Conservation (phyloP, 37 sponge, comb jelly and placozoan genomes). For the Beroe forskalii region DNA sequence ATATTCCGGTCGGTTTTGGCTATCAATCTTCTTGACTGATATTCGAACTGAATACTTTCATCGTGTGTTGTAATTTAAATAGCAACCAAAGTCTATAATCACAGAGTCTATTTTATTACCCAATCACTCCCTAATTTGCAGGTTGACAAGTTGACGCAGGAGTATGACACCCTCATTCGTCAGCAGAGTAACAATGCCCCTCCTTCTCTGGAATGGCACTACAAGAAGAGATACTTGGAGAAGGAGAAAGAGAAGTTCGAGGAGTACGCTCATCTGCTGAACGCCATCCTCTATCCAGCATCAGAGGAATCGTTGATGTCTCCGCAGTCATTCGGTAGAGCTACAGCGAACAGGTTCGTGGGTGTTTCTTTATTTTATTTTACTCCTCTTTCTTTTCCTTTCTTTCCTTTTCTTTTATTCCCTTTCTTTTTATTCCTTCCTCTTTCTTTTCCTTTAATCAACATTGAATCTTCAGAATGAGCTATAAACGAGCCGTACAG, state of each 20-base stretch:
- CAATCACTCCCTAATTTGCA: too few species aligned
- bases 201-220: conserved; percentile 41
- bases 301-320: conserved; percentile 3
- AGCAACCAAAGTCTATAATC: too few species aligned
- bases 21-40: too few species aligned
- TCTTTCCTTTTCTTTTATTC: too few species aligned
- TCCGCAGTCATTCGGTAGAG: conserved; percentile 23
- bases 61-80: too few species aligned
- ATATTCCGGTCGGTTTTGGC: too few species aligned
- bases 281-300: conserved; percentile 15
- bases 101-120: too few species aligned
- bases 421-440: too few species aligned
- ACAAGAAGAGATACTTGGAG: conserved; percentile 61
- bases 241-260: conserved; percentile 65
- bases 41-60: too few species aligned
- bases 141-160: conserved; percentile 62
- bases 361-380: not conserved
- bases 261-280: conserved; percentile 63
- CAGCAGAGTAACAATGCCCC: not conserved
- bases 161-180: conserved; percentile 34
- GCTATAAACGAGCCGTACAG: conserved; percentile 61
- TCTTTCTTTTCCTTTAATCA: not conserved
- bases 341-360: conserved; percentile 29
- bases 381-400: not conserved
- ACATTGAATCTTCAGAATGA: conserved; percentile 54